phyloP scores from a whole-genome alignment of 2,113 vertebrate genomes.

The Pongo abelii region DNA sequence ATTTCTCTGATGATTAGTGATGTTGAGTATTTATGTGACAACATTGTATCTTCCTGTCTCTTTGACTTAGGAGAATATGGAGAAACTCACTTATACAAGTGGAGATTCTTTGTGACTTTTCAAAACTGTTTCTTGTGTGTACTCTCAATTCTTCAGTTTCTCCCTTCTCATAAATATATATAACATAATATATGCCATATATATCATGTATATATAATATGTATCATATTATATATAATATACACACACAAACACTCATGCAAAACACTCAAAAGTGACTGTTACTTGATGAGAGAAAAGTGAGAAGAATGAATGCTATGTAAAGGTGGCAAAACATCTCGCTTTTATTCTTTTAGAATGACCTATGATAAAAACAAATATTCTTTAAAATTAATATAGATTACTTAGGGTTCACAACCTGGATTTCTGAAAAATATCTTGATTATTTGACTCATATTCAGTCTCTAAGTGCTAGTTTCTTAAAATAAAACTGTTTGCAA shows the following conservation, averaged over 20 bases:
- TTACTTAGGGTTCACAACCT: neutral
- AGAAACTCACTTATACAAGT: neutral
- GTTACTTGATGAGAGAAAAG: neutral
- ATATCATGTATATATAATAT: neutral
- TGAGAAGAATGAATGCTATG: neutral
- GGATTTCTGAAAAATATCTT: neutral
- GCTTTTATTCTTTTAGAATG: neutral
- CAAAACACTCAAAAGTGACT: neutral
- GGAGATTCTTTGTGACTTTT: neutral
- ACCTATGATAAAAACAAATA: neutral
- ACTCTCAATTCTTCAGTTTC: neutral
- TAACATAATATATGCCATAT: neutral
- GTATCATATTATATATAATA: neutral
- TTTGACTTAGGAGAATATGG: neutral
- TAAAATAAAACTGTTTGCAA: neutral
- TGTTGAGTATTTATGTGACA: neutral
- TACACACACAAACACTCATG: neutral
- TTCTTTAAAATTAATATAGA: neutral
- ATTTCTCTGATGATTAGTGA: no score
- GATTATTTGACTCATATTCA: neutral
- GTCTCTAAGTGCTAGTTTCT: neutral
- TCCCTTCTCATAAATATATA: neutral
- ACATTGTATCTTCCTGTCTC: neutral
- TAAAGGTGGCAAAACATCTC: neutral
- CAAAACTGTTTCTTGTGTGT: neutral